Base-by-base conservation (phyloP, 2,113 vertebrate species). In the Astatoreochromis straeleni region DNA sequence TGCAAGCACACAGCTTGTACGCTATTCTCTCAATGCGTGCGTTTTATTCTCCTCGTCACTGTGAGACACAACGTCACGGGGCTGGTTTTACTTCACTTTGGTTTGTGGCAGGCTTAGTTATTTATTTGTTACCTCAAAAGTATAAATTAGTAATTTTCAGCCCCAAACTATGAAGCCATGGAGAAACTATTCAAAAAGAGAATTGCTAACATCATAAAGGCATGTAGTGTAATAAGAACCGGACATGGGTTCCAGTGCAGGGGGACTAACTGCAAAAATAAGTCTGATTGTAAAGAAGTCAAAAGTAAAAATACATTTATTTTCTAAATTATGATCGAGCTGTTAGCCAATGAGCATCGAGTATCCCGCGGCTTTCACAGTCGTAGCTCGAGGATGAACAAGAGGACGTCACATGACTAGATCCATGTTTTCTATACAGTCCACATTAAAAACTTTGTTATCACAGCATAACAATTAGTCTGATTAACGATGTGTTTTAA, bases 11-110 rank as follows among this genome's bases (percentile, higher is more conserved):
- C 70, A n/a, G 14, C 8, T 19, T 0, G 40, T 49, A 49, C 9
- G 0, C 45, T 49, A 17, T 19, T 7, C 21, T 75, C 24, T 31
- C 0, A 0, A 49, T 19, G 10, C 8, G 26, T n/a, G 16, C 1
- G 11, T 6, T 13, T 78, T 0, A 13, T 31, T 33, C 17, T 51
- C 7, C 26, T 78, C 7, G 0, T 51, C 73, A 49, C 0, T 75
- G 40, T 29, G 14, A 14, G 7, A 75, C 21, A 19, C 42, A 51
- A 78, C n/a, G 45, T 4, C 45, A 33, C 10, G 2, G 3, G 33
- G 45, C 45, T 78, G 73, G 0, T 51, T 54, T 9, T 9, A 24
- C 45, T 33, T 51, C 13, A 54, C 11, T 80, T 35, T 11, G 31
- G 29, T 9, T 21, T 7, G 47, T 53, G 17, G 75, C 47, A 35